Percentiles rank a stretch among this genome's conserved stretches.
Conservation (phyloP, 2,797 vertebrate genomes). For the Schizothorax lantsangensis region DNA sequence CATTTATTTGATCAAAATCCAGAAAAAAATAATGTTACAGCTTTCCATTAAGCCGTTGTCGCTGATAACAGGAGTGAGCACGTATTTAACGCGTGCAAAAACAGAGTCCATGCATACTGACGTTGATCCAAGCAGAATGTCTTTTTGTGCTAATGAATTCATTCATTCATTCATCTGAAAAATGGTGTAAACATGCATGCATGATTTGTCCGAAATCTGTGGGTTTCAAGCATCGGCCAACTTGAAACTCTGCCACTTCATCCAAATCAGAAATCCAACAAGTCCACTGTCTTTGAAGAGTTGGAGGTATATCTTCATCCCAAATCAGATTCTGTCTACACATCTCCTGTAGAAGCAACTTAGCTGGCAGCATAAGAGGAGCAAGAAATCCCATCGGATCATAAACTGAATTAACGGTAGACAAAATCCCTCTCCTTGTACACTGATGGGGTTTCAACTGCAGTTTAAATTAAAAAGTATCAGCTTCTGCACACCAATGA, state of each 20-base stretch:
- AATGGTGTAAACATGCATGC: background rate
- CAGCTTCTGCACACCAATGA: background rate
- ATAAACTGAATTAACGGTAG: background rate
- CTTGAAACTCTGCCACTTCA: background rate
- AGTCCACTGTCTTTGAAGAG: background rate
- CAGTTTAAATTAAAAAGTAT: background rate
- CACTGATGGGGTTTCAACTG: background rate
- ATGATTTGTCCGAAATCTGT: background rate
- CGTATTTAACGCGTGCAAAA: too few species aligned
- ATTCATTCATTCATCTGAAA: background rate
- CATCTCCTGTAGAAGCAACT: background rate
- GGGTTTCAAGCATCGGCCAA: background rate
- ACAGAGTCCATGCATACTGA: too few species aligned
- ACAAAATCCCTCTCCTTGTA: background rate
- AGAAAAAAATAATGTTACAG: too few species aligned
- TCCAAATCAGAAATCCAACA: background rate
- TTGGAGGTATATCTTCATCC: background rate
- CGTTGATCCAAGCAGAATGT: too few species aligned
- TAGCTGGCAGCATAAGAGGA: background rate
- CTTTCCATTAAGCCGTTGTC: too few species aligned
- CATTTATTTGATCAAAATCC: too few species aligned
- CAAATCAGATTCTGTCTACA: background rate
- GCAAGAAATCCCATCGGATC: background rate
- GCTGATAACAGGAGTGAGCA: too few species aligned
- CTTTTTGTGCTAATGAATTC: too few species aligned